Conservation (phyloP, 2,113 vertebrate species). For the Eclectus roratus region DNA sequence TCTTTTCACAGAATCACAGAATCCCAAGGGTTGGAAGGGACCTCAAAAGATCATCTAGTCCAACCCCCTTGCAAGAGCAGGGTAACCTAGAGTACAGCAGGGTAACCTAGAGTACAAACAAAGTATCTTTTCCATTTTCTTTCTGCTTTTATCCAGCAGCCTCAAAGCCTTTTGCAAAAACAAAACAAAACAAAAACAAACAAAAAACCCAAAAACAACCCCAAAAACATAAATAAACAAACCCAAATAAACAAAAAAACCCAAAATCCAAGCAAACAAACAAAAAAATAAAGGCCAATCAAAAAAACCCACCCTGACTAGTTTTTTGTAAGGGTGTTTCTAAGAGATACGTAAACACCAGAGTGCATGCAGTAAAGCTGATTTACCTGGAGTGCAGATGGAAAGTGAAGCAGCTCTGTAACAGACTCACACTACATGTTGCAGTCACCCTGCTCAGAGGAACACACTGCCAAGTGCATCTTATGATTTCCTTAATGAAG, state of each 20-base stretch:
- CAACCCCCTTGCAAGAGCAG: too few relatives aligned
- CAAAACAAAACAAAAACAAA: too few relatives aligned
- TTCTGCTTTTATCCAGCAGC: not conserved
- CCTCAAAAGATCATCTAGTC: too few relatives aligned
- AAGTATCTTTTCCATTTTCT: not conserved
- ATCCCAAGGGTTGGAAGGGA: too few relatives aligned
- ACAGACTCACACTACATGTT: not conserved
- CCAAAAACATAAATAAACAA: too few relatives aligned
- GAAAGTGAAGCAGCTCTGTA: not conserved
- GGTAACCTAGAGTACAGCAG: too few relatives aligned
- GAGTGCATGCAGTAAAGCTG: not conserved
- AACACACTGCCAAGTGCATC: not conserved
- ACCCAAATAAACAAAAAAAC: not conserved
- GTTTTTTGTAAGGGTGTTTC: not conserved
- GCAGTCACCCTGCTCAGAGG: not conserved
- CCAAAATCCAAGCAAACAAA: not conserved
- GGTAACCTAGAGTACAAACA: too few relatives aligned
- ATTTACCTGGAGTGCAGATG: not conserved
- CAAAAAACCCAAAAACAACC: not conserved
- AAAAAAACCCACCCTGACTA: not conserved
- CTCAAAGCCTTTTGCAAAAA: not conserved
- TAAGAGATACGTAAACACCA: not conserved
- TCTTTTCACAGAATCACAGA: too few relatives aligned
- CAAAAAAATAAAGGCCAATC: not conserved
- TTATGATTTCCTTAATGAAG: not conserved